Conservation (phyloP, 2,797 vertebrate genomes). For the Antennarius maculatus region DNA sequence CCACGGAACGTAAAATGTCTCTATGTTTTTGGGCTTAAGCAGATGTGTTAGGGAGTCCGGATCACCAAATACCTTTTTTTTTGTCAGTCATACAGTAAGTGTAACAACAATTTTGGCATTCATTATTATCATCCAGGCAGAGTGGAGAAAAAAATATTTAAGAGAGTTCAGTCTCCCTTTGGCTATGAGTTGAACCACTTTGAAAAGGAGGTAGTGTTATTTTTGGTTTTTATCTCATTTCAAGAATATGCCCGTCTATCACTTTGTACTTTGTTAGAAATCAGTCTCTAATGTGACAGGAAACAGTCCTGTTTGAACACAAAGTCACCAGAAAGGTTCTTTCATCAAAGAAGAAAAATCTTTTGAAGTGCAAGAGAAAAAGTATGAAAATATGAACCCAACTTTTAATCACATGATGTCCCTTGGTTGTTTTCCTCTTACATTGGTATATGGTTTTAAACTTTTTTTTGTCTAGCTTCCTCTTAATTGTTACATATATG, state of each 20-base stretch:
- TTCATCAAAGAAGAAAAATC: constrained; percentile 67
- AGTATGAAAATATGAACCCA: constrained; percentile 64
- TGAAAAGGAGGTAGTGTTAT: constrained; percentile 87
- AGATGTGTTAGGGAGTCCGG: constrained; percentile 69
- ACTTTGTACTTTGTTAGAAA: constrained; percentile 73
- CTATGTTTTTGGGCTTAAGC: constrained; percentile 72
- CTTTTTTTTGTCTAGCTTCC: constrained; percentile 47
- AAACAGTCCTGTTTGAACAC: constrained; percentile 63
- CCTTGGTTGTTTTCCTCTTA: constrained; percentile 63
- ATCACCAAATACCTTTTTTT: constrained; percentile 55
- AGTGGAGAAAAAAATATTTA: constrained; percentile 60
- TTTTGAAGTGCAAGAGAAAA: constrained; percentile 73
- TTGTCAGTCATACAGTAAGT: constrained; percentile 62
- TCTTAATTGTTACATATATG: constrained; percentile 47
- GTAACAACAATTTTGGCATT: constrained; percentile 78
- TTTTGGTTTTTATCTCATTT: constrained; percentile 81
- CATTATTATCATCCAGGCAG: constrained; percentile 64
- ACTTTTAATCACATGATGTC: constrained; percentile 55
- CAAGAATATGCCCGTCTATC: constrained; percentile 72
- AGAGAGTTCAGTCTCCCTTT: constrained; percentile 71
- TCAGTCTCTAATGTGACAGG: constrained; percentile 67
- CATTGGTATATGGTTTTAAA: constrained; percentile 30
- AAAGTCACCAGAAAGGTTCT: constrained; percentile 66
- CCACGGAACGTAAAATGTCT: constrained; percentile 71
- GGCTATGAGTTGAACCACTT: constrained; percentile 77